These are phyloP conservation scores for Diplogasteroides magnus DNA, from an alignment of 1,140 invertebrate species.

Conservation along the genomic window DNA sequence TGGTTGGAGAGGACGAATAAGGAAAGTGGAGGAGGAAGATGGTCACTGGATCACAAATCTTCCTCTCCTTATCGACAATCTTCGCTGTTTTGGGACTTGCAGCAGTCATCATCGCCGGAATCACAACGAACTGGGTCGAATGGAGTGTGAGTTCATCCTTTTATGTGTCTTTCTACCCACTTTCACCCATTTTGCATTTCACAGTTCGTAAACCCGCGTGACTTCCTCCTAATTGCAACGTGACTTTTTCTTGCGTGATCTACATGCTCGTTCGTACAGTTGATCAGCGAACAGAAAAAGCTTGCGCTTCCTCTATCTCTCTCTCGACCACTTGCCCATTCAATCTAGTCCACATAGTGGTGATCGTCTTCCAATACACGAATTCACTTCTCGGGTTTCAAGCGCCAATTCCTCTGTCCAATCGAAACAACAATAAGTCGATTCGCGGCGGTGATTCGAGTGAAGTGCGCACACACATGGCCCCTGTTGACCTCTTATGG, in stretches of 20 bases:
- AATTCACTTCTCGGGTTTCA: too few relatives aligned
- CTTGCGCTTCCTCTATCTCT: neutral
- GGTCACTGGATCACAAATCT: neutral
- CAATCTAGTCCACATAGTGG: too few relatives aligned
- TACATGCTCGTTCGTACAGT: neutral
- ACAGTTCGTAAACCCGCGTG: conserved; percentile 5
- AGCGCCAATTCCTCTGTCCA: too few relatives aligned
- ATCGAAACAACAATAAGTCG: too few relatives aligned
- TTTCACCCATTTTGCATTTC: neutral
- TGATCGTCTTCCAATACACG: too few relatives aligned
- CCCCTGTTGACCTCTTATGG: too few relatives aligned
- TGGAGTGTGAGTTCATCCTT: conserved; percentile 11
- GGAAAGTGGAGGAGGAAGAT: neutral
- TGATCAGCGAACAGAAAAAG: conserved; percentile 16
- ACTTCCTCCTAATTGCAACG: conserved; percentile 8
- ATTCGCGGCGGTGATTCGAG: too few relatives aligned
- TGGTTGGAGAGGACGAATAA: neutral
- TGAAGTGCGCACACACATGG: too few relatives aligned
- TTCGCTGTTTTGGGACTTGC: conserved; percentile 15
- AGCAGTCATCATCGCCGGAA: neutral
- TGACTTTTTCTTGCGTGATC: conserved; percentile 4
- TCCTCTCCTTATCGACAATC: conserved; percentile 8
- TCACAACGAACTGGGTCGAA: conserved; percentile 25
- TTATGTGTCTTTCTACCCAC: neutral
- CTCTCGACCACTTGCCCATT: too few relatives aligned